Base-by-base conservation (phyloP, 2,797 vertebrate genomes). In the Sebastes oblongus region DNA sequence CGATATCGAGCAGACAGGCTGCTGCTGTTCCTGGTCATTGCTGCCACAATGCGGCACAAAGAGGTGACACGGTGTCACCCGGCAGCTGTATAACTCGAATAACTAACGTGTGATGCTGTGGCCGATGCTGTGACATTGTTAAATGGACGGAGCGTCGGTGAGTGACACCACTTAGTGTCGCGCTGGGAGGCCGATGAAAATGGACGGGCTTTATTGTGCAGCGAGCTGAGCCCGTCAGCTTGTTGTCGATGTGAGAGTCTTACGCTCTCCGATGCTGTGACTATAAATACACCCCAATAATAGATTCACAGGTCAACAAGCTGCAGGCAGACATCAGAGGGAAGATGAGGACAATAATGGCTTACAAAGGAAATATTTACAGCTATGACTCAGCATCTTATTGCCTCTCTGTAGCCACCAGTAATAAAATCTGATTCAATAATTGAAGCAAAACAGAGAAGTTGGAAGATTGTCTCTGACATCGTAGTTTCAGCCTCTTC, bases 401-500 rank as follows among this genome's bases (percentile, higher is more conserved):
- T 52, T 25, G 34, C 76, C 67, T 70, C 50, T 80, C 78, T 72
- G 54, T 61, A 85, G 78, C 64, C 80, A 72, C 74, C 54, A 27
- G 88, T 66, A 78, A 84, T 90, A 88, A 90, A 92, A 89, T 87
- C 83, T 14, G 77, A 87, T 89, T 93, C 77, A 86, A 88, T 88
- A 84, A 92, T 68, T 77, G 79, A 68, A 71, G 82, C 78, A 82
- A 89, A 86, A 83, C 73, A 25, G 61, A 86, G 73, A 87, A 77
- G 80, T 32, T 82, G 83, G 89, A 78, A 78, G 88, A 91, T 93
- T 87, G 83, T 75, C 59, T 91, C 76, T 93, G 92, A 94, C 94
- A 91, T 86, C 72, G 79, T 61, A 68, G 82, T 82, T 88, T 90
- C 82, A 75, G 72, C 85, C 81, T 75, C 62, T 74, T 83, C 77